Conservation (phyloP, 2,888 invertebrate species). For the Oeneis ivallda region DNA sequence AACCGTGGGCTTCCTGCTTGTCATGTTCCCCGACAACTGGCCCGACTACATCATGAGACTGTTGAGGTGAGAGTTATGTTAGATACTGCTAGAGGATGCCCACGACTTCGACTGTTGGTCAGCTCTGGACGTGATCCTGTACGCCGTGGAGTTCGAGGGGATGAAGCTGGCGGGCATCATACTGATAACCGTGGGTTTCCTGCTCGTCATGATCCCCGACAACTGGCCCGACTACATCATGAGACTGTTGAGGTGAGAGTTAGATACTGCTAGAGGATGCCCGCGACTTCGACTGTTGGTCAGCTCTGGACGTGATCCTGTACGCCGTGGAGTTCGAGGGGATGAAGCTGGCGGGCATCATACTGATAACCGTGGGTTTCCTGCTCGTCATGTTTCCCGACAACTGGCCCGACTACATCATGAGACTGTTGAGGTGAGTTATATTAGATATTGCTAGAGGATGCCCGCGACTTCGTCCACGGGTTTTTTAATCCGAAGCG, state of each 20-base stretch:
- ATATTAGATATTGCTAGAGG: no score
- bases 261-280: no score
- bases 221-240: constrained; percentile 98
- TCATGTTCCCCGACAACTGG: constrained; percentile 98
- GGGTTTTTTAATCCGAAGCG: no score
- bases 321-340: constrained; percentile 94
- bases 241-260: constrained; percentile 88
- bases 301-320: constrained; percentile 92
- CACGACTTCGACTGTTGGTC: no score
- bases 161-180: constrained; percentile 98
- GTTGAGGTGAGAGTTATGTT: constrained; percentile 90
- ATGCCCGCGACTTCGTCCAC: no score
- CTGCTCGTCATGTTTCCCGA: constrained; percentile 97
- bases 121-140: constrained; percentile 93
- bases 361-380: constrained; percentile 94
- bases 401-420: constrained; percentile 98
- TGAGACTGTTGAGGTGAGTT: constrained; percentile 91
- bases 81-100: no score
- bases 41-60: constrained; percentile 95
- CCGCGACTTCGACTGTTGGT: no score
- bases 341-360: constrained; percentile 96
- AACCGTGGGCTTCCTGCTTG: constrained; percentile 94
- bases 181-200: constrained; percentile 94
- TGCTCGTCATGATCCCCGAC: constrained; percentile 96
- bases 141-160: constrained; percentile 93